Percentiles rank a stretch among this genome's conserved stretches.
Conservation (phyloP, 2,113 vertebrate species). For the Enhydra lutris region DNA sequence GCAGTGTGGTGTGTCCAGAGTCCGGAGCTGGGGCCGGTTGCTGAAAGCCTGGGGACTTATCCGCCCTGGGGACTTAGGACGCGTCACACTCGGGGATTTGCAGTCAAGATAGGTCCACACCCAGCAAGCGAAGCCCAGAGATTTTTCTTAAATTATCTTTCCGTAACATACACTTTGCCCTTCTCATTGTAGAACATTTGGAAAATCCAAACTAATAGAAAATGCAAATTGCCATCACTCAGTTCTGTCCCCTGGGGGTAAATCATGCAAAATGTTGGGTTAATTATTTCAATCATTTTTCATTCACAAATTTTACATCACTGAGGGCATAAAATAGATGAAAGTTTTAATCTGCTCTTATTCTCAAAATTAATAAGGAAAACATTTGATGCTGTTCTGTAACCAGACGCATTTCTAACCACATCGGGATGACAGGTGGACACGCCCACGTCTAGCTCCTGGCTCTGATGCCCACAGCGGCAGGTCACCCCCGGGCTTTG, state of each 20-base stretch:
- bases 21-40: rapidly evolving
- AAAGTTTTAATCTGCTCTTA: background rate
- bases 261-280: too few species aligned
- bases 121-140: background rate
- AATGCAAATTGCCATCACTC: rapidly evolving
- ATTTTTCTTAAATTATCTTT: background rate
- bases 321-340: background rate
- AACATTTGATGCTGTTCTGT: rapidly evolving
- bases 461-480: rapidly evolving
- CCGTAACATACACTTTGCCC: rapidly evolving
- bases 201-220: background rate
- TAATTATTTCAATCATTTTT: background rate
- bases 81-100: rapidly evolving
- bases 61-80: too few species aligned
- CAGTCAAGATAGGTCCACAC: background rate
- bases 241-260: background rate
- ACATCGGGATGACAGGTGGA: rapidly evolving
- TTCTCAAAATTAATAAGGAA: background rate
- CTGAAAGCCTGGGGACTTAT: too few species aligned
- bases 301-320: background rate
- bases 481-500: rapidly evolving
- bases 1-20: rapidly evolving
- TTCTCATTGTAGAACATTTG: background rate
- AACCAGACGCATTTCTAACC: rapidly evolving
- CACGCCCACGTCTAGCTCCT: rapidly evolving